Evolutionary conservation across 92 coral and sea anemone genomes (phyloP).

Genomic region (Umimayanthus kanabou): DNA sequence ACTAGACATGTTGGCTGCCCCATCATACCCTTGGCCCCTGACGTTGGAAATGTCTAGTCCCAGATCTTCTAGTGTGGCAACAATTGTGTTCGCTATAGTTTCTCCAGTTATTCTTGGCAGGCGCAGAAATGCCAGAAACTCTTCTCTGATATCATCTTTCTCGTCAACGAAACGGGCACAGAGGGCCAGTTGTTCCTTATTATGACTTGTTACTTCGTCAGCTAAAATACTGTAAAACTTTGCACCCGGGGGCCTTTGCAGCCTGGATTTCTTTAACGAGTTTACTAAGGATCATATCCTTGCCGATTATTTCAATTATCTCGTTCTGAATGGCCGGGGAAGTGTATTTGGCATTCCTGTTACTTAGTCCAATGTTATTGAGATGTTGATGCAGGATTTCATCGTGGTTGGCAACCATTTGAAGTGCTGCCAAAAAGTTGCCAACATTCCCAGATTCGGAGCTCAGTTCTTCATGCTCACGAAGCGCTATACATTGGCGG

Average conservation of each 20-base stretch:
- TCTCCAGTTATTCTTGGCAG: constrained; percentile 36
- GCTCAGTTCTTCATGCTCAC: constrained; percentile 22
- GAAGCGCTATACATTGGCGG: constrained; percentile 15
- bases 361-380: constrained; percentile 11
- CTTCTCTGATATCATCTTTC: constrained; percentile 33
- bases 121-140: constrained; percentile 23
- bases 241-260: no score
- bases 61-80: constrained; percentile 37
- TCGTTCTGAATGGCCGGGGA: constrained; percentile 32
- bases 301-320: constrained; percentile 26
- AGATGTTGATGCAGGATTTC: constrained; percentile 36
- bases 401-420: constrained; percentile 24
- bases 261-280: no score
- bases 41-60: constrained; percentile 40
- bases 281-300: not conserved
- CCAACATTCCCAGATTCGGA: constrained; percentile 23
- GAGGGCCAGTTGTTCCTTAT: no score
- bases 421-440: constrained; percentile 28
- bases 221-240: no score
- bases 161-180: not conserved
- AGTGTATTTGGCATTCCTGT: constrained; percentile 6
- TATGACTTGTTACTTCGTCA: no score
- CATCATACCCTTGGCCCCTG: constrained; percentile 60
- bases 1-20: constrained; percentile 55
- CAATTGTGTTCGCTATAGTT: constrained; percentile 30